Conservation (phyloP, 2,113 vertebrate genomes). For the Nothobranchius kuhntae region DNA sequence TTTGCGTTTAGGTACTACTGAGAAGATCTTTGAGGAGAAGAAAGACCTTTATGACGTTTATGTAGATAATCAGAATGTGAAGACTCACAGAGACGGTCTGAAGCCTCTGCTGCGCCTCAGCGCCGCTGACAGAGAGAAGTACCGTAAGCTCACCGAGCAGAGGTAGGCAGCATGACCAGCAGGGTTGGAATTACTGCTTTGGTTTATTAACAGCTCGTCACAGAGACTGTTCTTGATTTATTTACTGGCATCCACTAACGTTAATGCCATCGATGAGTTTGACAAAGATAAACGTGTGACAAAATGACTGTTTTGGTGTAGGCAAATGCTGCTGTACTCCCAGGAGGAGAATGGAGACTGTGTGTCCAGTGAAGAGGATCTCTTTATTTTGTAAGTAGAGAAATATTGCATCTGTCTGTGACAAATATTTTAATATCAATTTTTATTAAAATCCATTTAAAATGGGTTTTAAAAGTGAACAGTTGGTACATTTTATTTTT, state of each 20-base stretch:
- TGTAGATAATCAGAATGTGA: constrained; percentile 95
- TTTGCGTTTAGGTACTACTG: constrained; percentile 87
- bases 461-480: no score
- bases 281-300: not conserved
- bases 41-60: constrained; percentile 93
- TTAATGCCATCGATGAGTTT: no score
- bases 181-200: no score
- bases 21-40: constrained; percentile 98
- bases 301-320: constrained; percentile 53
- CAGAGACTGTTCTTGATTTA: no score
- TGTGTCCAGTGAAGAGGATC: constrained; percentile 92
- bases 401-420: constrained; percentile 5
- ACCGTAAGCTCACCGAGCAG: constrained; percentile 91
- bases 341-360: constrained; percentile 92
- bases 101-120: constrained; percentile 91
- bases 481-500: not conserved
- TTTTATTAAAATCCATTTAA: no score
- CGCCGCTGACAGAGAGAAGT: constrained; percentile 90
- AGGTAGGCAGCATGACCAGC: constrained; percentile 72
- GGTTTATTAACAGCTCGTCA: no score
- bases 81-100: constrained; percentile 86
- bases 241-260: no score
- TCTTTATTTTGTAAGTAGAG: constrained; percentile 92
- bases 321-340: constrained; percentile 93
- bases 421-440: no score